Conservation (phyloP, 2,113 vertebrate species). For the Caretta caretta region DNA sequence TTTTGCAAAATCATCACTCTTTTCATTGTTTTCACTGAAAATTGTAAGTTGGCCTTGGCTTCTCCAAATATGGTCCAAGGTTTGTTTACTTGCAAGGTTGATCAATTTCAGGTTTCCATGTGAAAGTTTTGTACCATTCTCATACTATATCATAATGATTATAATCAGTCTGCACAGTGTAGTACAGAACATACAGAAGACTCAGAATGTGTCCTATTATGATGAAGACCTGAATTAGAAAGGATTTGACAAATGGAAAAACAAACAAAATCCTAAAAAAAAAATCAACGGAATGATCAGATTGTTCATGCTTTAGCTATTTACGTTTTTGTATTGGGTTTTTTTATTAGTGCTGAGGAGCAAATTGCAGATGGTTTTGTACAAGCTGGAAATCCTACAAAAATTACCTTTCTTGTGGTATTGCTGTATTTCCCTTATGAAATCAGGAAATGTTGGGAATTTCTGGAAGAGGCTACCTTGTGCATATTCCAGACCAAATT, state of each 20-base stretch:
- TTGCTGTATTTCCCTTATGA: slow-evolving; percentile 27
- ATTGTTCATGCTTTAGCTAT: not conserved
- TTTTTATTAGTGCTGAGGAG: not conserved
- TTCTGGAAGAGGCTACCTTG: slow-evolving; percentile 19
- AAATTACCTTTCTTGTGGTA: slow-evolving; percentile 20
- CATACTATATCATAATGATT: not conserved
- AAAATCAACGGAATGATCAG: not conserved
- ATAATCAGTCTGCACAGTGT: not conserved
- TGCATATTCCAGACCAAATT: slow-evolving; percentile 20
- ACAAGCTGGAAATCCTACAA: slow-evolving; percentile 20
- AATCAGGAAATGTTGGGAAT: slow-evolving; percentile 40
- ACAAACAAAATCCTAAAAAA: not conserved
- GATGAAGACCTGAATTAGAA: not conserved
- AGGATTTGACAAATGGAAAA: not conserved
- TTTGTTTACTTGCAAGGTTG: not conserved
- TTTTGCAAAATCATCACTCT: not conserved
- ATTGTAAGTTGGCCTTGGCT: not conserved
- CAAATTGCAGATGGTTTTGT: not conserved
- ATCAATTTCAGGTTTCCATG: not conserved
- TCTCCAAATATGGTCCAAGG: not conserved
- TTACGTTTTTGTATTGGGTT: not conserved
- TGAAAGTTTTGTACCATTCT: not conserved
- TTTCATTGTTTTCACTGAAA: not conserved
- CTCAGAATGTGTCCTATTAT: not conserved
- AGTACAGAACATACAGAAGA: not conserved